A percentile compares a stretch with the other conserved stretches of the same genome.
Conservation (phyloP, 2,113 vertebrate species). For the Mionectes macconnelli region DNA sequence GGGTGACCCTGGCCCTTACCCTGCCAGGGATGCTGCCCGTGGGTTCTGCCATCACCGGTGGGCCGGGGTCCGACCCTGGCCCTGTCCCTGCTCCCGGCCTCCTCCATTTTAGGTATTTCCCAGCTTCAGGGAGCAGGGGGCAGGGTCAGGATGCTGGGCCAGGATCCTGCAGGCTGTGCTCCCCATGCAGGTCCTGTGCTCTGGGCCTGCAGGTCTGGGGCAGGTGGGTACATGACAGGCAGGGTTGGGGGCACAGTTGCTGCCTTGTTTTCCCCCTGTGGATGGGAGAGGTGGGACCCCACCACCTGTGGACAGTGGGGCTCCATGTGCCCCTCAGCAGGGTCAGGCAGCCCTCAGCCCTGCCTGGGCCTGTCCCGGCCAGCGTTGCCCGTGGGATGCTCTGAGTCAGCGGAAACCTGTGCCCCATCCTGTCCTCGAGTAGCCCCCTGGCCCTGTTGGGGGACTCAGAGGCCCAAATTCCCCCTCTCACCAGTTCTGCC, state of each 20-base stretch:
- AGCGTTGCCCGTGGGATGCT: neutral
- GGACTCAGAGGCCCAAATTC: accelerated
- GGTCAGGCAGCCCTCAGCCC: neutral
- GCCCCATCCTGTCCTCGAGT: neutral
- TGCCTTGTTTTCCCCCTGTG: accelerated
- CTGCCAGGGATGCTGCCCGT: accelerated
- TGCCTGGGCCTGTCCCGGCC: neutral
- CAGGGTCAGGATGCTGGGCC: neutral
- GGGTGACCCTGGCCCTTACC: neutral
- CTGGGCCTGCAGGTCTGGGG: neutral
- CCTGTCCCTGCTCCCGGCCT: neutral
- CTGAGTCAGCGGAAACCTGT: neutral
- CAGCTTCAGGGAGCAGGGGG: neutral
- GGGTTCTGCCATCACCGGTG: neutral
- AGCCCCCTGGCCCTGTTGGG: neutral
- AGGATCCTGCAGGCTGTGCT: neutral
- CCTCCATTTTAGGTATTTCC: constrained; percentile 24
- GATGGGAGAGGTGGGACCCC: neutral
- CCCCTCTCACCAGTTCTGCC: neutral
- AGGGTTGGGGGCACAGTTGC: neutral
- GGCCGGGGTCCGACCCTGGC: accelerated
- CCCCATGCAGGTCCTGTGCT: neutral
- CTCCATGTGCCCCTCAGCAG: neutral
- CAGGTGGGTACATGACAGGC: accelerated
- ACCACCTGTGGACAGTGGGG: accelerated